Conservation (phyloP, 2,888 invertebrate species). For the Pandemis cinnamomeana region DNA sequence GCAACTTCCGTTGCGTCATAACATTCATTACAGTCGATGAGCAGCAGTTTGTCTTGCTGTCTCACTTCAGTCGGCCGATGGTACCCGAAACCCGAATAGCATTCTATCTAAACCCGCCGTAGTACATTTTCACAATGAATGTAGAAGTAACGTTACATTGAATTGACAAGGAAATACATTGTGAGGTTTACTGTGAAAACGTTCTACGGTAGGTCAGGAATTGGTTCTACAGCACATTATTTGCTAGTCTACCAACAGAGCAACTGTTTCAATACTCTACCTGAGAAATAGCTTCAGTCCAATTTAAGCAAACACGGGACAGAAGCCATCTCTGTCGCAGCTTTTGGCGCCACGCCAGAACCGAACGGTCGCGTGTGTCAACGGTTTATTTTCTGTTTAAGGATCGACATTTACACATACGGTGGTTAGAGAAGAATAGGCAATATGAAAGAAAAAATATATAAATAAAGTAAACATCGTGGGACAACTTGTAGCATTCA, state of each 20-base stretch:
- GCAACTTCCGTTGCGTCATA: no score
- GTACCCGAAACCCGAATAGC: no score
- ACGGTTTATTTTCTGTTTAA: conserved; percentile 26
- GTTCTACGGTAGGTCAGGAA: no score
- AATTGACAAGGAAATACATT: no score
- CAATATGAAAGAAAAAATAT: background rate
- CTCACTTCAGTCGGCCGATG: no score
- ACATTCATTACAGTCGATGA: no score
- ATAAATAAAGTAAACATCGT: background rate
- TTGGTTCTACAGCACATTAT: background rate
- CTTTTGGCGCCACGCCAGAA: conserved; percentile 10
- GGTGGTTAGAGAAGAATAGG: background rate
- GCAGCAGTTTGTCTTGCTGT: no score
- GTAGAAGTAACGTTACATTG: no score
- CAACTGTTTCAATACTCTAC: background rate
- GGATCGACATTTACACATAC: conserved; percentile 8
- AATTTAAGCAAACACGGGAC: conserved; percentile 9
- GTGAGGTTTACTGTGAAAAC: no score
- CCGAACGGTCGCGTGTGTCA: conserved; percentile 14
- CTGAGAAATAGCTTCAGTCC: background rate
- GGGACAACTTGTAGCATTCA: no score
- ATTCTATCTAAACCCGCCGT: no score
- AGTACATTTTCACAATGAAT: no score
- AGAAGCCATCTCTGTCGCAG: background rate
- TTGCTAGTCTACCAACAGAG: background rate